Conservation (phyloP, 2,797 vertebrate species). For the Pipistrellus pipistrellus region DNA sequence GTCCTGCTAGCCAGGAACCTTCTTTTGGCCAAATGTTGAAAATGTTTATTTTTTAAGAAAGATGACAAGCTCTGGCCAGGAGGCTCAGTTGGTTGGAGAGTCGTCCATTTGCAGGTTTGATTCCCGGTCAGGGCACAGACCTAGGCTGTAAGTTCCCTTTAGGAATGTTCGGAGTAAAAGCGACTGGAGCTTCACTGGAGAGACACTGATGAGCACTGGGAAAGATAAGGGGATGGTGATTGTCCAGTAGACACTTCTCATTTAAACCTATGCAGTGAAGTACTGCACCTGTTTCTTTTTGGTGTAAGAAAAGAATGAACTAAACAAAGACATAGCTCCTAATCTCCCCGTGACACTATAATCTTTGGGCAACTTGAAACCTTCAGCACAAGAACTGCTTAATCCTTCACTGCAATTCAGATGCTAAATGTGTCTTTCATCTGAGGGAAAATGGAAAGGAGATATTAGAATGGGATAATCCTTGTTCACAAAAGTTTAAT, state of each 20-base stretch:
- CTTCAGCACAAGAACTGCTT: not conserved
- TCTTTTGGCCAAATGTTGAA: slow-evolving; percentile 86
- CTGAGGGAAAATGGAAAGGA: not conserved
- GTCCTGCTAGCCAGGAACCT: slow-evolving; percentile 84
- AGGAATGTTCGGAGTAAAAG: not conserved
- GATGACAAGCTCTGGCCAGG: not conserved
- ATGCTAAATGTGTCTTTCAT: not conserved
- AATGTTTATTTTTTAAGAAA: slow-evolving; percentile 69
- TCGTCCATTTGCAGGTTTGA: not conserved
- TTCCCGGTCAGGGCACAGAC: not conserved
- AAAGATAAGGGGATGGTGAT: not conserved
- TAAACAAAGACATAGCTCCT: not conserved
- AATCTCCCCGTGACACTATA: not conserved
- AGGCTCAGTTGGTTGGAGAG: not conserved
- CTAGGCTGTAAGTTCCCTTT: not conserved
- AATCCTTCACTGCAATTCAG: not conserved
- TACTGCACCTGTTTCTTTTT: not conserved
- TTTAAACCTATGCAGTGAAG: not conserved
- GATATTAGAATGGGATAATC: not conserved
- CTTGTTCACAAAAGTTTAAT: not conserved
- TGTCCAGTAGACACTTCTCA: not conserved
- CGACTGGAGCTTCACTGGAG: not conserved
- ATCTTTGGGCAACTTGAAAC: not conserved
- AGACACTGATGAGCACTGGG: not conserved
- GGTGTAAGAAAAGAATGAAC: not conserved